Evolutionary conservation across 2,888 invertebrate genomes (phyloP).

Genomic region (Trissolcus brochymenae): DNA sequence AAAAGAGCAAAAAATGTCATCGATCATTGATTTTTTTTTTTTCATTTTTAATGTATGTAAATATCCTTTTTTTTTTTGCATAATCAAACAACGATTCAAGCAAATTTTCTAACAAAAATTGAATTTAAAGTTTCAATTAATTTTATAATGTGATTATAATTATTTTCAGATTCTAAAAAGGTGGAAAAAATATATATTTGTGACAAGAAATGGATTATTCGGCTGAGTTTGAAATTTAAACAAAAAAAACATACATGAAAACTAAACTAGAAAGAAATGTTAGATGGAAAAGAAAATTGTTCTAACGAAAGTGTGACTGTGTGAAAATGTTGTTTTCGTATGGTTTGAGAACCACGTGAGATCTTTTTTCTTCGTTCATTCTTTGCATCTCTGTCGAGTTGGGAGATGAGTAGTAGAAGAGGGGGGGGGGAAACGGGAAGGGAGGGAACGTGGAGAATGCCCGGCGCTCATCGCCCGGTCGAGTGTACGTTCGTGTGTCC

Average conservation of each 20-base stretch:
- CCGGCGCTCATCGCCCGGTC: constrained; percentile 53
- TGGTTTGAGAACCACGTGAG: constrained; percentile 65
- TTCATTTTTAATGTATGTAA: neutral
- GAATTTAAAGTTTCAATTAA: neutral
- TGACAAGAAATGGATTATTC: constrained; percentile 2
- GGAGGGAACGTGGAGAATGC: constrained; percentile 48
- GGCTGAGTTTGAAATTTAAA: too few species aligned
- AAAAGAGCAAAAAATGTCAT: neutral
- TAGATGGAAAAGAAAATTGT: too few species aligned
- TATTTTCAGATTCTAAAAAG: too few species aligned
- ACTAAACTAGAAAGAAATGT: too few species aligned
- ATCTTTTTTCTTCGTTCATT: constrained; percentile 60
- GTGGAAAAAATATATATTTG: too few species aligned
- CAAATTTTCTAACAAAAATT: neutral
- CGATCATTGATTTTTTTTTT: neutral
- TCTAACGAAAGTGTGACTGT: constrained; percentile 21
- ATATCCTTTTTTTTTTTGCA: neutral
- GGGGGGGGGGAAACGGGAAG: constrained; percentile 52
- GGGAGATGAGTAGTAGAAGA: constrained; percentile 54
- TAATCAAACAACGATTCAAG: neutral
- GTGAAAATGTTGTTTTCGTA: constrained; percentile 15
- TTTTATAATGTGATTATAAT: too few species aligned
- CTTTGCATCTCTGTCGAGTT: constrained; percentile 48
- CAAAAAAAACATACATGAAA: too few species aligned
- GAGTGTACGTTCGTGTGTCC: constrained; percentile 62